Percentiles rank a stretch among this genome's conserved stretches.
Conservation (phyloP, 2,888 invertebrate genomes). For the Amorpha juglandis region DNA sequence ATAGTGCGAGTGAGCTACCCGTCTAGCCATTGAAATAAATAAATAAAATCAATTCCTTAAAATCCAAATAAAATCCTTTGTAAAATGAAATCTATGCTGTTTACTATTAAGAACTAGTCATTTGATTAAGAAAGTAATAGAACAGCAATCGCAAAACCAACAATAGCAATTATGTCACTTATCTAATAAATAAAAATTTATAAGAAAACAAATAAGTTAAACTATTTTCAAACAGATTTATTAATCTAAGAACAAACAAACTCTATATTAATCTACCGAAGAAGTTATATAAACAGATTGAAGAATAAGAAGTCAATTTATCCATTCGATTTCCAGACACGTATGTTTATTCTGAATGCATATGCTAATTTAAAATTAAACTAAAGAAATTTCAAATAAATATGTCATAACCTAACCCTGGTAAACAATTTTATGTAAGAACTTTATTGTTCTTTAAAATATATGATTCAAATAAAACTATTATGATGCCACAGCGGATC, state of each 20-base stretch:
- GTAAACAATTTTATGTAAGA: slow-evolving; percentile 27
- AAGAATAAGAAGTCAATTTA: slow-evolving; percentile 10
- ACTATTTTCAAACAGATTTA: neutral
- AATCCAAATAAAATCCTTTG: no score
- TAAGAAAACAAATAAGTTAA: neutral
- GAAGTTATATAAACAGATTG: slow-evolving; percentile 5
- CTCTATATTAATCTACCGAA: neutral
- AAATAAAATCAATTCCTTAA: no score
- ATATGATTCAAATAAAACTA: slow-evolving; percentile 25
- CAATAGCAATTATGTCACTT: neutral
- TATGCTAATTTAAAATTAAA: slow-evolving; percentile 13
- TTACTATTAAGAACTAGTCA: no score
- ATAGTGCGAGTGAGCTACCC: no score
- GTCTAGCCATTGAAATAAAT: no score
- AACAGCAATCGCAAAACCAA: no score
- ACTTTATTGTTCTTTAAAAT: slow-evolving; percentile 25
- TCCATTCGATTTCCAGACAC: slow-evolving; percentile 19
- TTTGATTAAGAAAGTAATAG: no score
- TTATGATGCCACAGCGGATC: slow-evolving; percentile 19
- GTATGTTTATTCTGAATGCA: slow-evolving; percentile 21
- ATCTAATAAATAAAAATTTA: neutral
- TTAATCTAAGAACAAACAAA: slow-evolving; percentile 8
- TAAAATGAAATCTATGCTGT: no score
- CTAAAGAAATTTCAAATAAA: slow-evolving; percentile 23
- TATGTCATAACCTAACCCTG: slow-evolving; percentile 15